These are phyloP conservation scores for Aphrocallistes beatrix DNA, from an alignment of 37 sponge, comb jelly and placozoan species.

Conservation along the genomic window DNA sequence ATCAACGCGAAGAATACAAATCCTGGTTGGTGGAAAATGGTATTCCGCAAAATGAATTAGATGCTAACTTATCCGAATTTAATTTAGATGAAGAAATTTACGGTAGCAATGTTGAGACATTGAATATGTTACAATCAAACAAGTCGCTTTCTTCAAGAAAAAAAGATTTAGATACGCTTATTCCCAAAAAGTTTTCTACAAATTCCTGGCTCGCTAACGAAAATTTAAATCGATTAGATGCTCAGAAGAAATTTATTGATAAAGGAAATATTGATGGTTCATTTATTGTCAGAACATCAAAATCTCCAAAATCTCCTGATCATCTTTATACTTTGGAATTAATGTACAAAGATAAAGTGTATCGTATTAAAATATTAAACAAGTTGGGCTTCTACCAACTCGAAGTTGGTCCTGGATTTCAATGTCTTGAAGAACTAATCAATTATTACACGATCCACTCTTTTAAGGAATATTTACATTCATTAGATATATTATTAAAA, in stretches of 20 bases:
- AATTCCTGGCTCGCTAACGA: not conserved
- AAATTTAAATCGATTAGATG: not conserved
- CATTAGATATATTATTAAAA: not conserved
- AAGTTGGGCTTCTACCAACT: not conserved
- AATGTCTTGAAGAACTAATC: not conserved
- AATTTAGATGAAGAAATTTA: conserved; percentile 6
- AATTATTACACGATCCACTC: not conserved
- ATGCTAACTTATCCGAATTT: not conserved
- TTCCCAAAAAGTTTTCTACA: not conserved
- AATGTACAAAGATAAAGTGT: not conserved
- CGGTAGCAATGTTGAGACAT: not conserved
- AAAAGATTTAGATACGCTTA: no score
- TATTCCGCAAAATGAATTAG: not conserved
- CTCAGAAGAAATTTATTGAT: not conserved
- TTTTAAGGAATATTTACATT: not conserved
- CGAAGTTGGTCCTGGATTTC: not conserved
- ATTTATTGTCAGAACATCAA: not conserved
- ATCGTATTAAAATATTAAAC: conserved; percentile 3
- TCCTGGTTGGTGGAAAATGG: not conserved
- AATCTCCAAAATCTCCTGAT: not conserved
- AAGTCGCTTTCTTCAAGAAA: no score
- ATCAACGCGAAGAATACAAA: not conserved
- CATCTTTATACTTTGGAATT: not conserved
- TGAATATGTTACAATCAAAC: not conserved
- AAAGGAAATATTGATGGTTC: not conserved